Percentiles rank a stretch among this genome's conserved stretches.
Conservation (phyloP, 2,888 invertebrate species). For the Pocota personata region DNA sequence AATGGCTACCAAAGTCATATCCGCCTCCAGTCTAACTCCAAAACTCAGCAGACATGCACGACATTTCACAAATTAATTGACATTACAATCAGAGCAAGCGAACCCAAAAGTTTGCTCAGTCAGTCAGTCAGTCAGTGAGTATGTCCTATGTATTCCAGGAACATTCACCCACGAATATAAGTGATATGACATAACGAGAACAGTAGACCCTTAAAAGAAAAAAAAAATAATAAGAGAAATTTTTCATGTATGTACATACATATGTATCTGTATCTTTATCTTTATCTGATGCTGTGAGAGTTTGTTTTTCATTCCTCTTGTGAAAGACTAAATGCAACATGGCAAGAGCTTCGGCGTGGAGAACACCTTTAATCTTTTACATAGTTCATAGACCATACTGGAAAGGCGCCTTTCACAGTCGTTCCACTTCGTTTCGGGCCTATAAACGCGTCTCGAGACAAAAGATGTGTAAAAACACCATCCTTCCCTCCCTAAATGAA, state of each 20-base stretch:
- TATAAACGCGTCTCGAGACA: constrained; percentile 46
- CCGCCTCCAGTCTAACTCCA: constrained; percentile 63
- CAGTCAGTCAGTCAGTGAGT: not conserved
- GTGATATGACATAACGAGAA: constrained; percentile 45
- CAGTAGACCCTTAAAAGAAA: not conserved
- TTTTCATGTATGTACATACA: not conserved
- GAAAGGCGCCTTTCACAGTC: not conserved
- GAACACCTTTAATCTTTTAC: constrained; percentile 23
- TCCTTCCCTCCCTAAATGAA: not conserved
- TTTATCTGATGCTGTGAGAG: too few species aligned
- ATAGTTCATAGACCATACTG: constrained; percentile 16
- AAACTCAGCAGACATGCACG: constrained; percentile 60
- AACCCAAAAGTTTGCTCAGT: constrained; percentile 44
- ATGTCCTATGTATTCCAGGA: not conserved
- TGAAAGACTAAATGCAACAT: not conserved
- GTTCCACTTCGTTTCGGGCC: constrained; percentile 6
- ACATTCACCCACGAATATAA: not conserved
- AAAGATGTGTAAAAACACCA: constrained; percentile 51
- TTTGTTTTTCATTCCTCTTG: not conserved
- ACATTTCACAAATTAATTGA: constrained; percentile 67
- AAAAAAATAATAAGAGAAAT: not conserved
- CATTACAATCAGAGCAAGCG: constrained; percentile 47
- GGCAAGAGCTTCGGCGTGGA: not conserved
- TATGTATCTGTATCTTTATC: too few species aligned
- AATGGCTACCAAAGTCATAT: constrained; percentile 63